Evolutionary conservation across 2,113 vertebrate species (phyloP).

Genomic region (Perca schrenkii): DNA sequence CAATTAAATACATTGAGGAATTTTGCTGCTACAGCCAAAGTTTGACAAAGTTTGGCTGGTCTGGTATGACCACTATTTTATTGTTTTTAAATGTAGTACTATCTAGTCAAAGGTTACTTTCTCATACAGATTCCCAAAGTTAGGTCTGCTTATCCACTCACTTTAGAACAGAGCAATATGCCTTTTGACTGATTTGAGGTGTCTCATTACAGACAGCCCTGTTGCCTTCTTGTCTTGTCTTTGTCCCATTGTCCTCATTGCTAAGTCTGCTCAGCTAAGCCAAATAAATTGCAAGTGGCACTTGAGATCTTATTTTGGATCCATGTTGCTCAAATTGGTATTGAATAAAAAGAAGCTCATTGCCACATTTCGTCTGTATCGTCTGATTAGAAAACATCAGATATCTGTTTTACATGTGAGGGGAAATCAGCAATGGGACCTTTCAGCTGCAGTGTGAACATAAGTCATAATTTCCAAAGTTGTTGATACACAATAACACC

Average conservation of each 20-base stretch:
- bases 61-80: not conserved
- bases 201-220: slow-evolving; percentile 23
- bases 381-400: slow-evolving; percentile 39
- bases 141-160: not conserved
- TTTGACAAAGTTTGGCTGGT: not conserved
- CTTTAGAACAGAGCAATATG: not conserved
- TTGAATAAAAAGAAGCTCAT: slow-evolving; percentile 30
- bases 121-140: not conserved
- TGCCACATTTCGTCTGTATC: not conserved
- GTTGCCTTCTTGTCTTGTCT: not conserved
- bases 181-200: slow-evolving; percentile 6
- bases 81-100: not conserved
- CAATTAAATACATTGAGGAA: not conserved
- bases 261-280: slow-evolving; percentile 39
- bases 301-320: slow-evolving; percentile 31
- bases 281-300: slow-evolving; percentile 17
- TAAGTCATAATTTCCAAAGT: slow-evolving; percentile 16
- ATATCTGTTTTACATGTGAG: slow-evolving; percentile 16
- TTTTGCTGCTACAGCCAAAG: too few relatives aligned
- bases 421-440: not conserved
- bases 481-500: not conserved
- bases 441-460: slow-evolving; percentile 9
- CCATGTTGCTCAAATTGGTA: slow-evolving; percentile 14
- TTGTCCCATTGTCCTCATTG: slow-evolving; percentile 24
- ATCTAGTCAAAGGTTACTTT: not conserved